Evolutionary conservation across 1,140 invertebrate genomes (phyloP).

Genomic region (Danaus plexippus): DNA sequence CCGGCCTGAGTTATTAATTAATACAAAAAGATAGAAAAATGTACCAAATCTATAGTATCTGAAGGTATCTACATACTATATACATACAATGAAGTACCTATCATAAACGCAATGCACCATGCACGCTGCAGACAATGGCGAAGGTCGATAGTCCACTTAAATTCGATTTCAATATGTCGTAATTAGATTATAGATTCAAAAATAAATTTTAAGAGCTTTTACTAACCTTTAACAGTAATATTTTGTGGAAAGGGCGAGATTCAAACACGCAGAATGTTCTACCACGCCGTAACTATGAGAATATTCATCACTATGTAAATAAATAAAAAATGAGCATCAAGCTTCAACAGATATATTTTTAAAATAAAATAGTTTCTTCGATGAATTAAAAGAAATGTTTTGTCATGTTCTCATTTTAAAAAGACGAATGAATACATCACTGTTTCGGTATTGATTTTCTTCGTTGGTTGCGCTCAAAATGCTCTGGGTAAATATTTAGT

Average conservation of each 20-base stretch:
- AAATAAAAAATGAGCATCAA: slow-evolving; percentile 72
- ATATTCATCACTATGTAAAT: slow-evolving; percentile 71
- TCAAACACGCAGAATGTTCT: slow-evolving; percentile 62
- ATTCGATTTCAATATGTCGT: slow-evolving; percentile 17
- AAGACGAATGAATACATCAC: slow-evolving; percentile 63
- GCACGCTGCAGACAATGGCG: slow-evolving; percentile 69
- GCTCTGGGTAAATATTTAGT: slow-evolving; percentile 9
- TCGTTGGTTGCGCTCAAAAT: slow-evolving; percentile 37
- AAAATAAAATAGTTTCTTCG: slow-evolving; percentile 65
- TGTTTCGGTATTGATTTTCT: slow-evolving; percentile 67
- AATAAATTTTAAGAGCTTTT: slow-evolving; percentile 27
- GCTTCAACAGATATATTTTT: slow-evolving; percentile 59
- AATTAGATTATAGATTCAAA: slow-evolving; percentile 11
- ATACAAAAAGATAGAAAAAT: slow-evolving; percentile 8
- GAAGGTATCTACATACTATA: slow-evolving; percentile 20
- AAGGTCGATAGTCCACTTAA: slow-evolving; percentile 58
- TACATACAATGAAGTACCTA: slow-evolving; percentile 26
- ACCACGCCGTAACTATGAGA: slow-evolving; percentile 69
- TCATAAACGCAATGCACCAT: slow-evolving; percentile 68
- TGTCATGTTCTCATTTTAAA: slow-evolving; percentile 72
- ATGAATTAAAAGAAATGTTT: slow-evolving; percentile 64
- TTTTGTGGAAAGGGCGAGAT: slow-evolving; percentile 55
- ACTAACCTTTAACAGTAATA: slow-evolving; percentile 64
- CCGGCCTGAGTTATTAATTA: not conserved
- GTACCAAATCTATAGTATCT: slow-evolving; percentile 7